These are phyloP conservation scores for Cantharis rufa DNA, from an alignment of 2,888 invertebrate species.

Conservation along the genomic window DNA sequence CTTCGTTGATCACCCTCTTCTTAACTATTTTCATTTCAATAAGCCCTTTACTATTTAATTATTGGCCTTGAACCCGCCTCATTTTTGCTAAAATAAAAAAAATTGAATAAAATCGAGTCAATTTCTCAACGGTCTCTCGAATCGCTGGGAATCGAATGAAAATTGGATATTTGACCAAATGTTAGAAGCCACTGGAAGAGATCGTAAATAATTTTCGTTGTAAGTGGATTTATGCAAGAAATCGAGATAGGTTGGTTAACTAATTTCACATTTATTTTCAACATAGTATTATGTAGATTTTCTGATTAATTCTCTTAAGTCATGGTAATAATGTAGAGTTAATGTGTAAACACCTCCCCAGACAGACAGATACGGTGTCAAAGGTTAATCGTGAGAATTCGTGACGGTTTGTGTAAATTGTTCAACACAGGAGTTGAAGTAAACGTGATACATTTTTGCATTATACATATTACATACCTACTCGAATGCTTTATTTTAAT, in stretches of 20 bases:
- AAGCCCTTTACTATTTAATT: neutral
- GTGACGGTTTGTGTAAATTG: constrained; percentile 47
- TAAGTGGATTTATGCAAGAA: neutral
- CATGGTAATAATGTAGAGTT: constrained; percentile 43
- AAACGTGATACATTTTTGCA: constrained; percentile 5
- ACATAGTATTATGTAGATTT: constrained; percentile 39
- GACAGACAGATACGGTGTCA: constrained; percentile 45
- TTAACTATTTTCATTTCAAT: constrained; percentile 7
- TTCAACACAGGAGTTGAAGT: constrained; percentile 44
- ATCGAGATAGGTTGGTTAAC: constrained; percentile 6
- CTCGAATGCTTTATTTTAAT: neutral
- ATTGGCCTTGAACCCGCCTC: neutral
- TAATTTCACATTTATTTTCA: constrained; percentile 8
- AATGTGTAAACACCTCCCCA: constrained; percentile 50
- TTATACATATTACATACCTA: neutral
- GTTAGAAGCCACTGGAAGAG: neutral
- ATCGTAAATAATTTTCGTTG: neutral
- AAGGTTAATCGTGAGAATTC: constrained; percentile 49
- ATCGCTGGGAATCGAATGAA: neutral
- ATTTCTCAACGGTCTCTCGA: neutral
- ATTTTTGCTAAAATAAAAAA: neutral
- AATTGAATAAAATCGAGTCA: neutral
- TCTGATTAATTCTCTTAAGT: constrained; percentile 42
- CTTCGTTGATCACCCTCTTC: constrained; percentile 50
- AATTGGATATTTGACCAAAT: neutral